phyloP scores from a whole-genome alignment of 2,113 vertebrate genomes.

The Ammodramus savannarum region DNA sequence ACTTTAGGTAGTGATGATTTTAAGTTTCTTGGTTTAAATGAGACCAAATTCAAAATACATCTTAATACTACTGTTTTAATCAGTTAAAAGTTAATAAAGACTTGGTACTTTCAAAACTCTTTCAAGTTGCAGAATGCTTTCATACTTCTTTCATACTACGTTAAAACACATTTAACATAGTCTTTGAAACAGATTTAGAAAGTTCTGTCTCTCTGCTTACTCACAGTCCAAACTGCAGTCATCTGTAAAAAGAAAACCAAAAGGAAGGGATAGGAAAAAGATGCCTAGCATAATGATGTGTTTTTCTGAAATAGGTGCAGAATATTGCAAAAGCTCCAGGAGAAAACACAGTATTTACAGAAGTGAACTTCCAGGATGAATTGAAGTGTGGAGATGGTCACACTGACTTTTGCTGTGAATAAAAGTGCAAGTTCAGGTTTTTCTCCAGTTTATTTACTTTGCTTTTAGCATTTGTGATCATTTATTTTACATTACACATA shows the following conservation, averaged over 20 bases:
- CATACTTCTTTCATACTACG: neutral
- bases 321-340: neutral
- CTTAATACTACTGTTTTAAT: neutral
- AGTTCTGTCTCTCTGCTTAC: neutral
- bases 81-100: neutral
- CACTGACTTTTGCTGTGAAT: neutral
- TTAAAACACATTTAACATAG: neutral
- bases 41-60: neutral
- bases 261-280: neutral
- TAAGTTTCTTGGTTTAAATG: neutral
- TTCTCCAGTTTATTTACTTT: neutral
- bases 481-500: neutral
- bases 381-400: neutral
- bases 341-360: neutral
- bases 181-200: neutral
- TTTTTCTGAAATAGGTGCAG: neutral
- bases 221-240: neutral
- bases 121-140: neutral
- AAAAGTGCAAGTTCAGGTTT: neutral
- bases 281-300: neutral
- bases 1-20: neutral
- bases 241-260: neutral
- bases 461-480: neutral
- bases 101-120: neutral
- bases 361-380: neutral